These are phyloP conservation scores for Benthosema pterotum DNA, from an alignment of 2,797 vertebrate species.

Conservation along the genomic window DNA sequence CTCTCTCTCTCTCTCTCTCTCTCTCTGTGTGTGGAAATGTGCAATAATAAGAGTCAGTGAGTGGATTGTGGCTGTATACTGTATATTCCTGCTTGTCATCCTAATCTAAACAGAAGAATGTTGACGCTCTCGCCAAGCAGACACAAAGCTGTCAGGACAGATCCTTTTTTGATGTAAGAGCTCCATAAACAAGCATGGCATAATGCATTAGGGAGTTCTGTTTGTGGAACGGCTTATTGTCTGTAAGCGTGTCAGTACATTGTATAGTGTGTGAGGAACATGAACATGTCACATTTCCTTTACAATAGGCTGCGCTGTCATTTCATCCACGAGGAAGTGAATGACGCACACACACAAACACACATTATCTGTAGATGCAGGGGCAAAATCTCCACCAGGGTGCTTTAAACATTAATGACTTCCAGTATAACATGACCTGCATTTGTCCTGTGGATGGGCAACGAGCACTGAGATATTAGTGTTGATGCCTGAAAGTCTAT, in stretches of 20 bases:
- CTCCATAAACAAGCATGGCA: conserved; percentile 49
- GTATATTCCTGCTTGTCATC: conserved; percentile 52
- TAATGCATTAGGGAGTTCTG: conserved; percentile 41
- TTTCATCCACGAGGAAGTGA: neutral
- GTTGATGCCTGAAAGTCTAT: too few relatives aligned
- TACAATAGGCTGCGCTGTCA: neutral
- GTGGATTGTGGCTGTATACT: conserved; percentile 46
- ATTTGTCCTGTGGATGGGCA: too few relatives aligned
- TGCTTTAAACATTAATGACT: too few relatives aligned
- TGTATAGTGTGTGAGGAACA: neutral
- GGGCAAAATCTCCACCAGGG: too few relatives aligned
- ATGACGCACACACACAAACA: too few relatives aligned
- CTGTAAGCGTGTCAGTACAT: neutral
- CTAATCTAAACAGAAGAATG: conserved; percentile 49
- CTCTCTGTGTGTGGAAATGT: conserved; percentile 6
- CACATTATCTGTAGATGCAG: too few relatives aligned
- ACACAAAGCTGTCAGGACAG: conserved; percentile 44
- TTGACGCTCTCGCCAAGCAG: conserved; percentile 52
- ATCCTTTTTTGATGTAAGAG: conserved; percentile 55
- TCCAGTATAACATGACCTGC: too few relatives aligned
- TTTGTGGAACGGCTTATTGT: conserved; percentile 31
- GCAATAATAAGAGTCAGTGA: conserved; percentile 25
- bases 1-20: conserved; percentile 28
- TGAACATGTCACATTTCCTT: neutral
- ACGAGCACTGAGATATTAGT: too few relatives aligned